phyloP scores from a whole-genome alignment of 2,113 vertebrate species.

The Proterorhinus semilunaris region DNA sequence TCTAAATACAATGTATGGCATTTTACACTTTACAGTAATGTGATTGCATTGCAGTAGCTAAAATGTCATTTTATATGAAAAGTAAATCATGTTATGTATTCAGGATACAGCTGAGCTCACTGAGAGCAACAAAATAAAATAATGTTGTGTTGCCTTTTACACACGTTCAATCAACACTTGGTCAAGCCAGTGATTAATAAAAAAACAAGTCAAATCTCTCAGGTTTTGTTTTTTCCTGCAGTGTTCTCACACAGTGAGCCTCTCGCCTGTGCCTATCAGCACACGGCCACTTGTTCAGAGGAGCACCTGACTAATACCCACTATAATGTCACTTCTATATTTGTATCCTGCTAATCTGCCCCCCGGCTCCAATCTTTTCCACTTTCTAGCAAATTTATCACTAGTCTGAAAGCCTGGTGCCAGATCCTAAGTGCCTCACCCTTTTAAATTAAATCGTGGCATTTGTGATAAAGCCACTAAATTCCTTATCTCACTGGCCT shows the following conservation, averaged over 20 bases:
- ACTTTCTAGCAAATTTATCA: conserved; percentile 92
- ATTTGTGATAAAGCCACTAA: conserved; percentile 99
- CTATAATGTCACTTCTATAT: conserved; percentile 82
- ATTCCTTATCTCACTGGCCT: conserved; percentile 95
- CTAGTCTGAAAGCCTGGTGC: conserved; percentile 85
- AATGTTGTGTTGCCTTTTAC: neutral
- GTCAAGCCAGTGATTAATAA: neutral
- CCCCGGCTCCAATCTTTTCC: conserved; percentile 73
- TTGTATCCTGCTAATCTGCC: conserved; percentile 82
- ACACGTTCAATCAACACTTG: neutral
- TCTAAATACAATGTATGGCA: neutral
- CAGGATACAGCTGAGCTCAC: neutral
- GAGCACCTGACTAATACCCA: conserved; percentile 80
- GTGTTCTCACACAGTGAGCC: conserved; percentile 44
- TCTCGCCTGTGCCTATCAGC: conserved; percentile 65
- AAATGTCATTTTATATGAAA: neutral
- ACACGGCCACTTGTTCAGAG: conserved; percentile 73
- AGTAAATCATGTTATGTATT: neutral
- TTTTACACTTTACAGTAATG: neutral
- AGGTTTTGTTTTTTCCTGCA: conserved; percentile 34
- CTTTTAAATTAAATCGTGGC: conserved; percentile 98
- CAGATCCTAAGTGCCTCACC: conserved; percentile 89
- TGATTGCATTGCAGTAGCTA: neutral
- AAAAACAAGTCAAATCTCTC: neutral
- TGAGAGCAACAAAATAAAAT: neutral